Evolutionary conservation across 2,888 invertebrate species (phyloP), one percentile per base, ranked within the genome.

Genomic region (Galerucella pusilla): DNA sequence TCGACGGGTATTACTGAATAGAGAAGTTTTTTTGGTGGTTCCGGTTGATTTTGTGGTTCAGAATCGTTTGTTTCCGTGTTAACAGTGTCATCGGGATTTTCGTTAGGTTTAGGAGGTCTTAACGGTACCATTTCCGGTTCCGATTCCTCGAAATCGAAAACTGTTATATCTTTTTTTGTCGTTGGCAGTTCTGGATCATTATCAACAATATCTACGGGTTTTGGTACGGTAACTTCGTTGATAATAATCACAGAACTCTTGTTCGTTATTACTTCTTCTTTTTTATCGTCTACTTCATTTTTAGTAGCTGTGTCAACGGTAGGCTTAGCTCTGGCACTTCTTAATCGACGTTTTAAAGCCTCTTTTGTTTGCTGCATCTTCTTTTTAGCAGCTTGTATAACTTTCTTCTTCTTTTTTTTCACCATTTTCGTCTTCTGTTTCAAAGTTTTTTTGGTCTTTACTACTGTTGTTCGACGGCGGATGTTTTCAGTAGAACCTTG

Each of bases 101-200:
- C 46, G n/a, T 65, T 65, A 12, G 20, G 5, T 65, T 65, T 65
- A 0, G 10, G 3, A 1, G 46, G 64, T 14, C 77, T 59, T 28
- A 77, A 42, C 10, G 77, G 75, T 5, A 46, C 49, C 6, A 71
- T 25, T 67, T 77, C 77, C 2, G 77, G 75, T 67, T 77, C 77
- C 0, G 75, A 60, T 28, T 79, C 79, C 25, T 78, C 77, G 42
- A 79, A 79, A 68, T 79, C 79, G 63, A 78, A 79, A 3, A 79
- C 74, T 1, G 77, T 74, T 14, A 77, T 76, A 46, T 79, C 79
- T 2, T 65, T 60, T 63, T 77, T 75, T 14, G 72, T 75, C 12
- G 61, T 42, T 45, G 4, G 16, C 25, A 16, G 25, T 54, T 35
- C 49, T 63, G 42, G 20, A 42, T 57, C 68, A 70, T 68, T 45